Base-by-base conservation (phyloP, 2,888 invertebrate species). In the Acanthoscelides obtectus region DNA sequence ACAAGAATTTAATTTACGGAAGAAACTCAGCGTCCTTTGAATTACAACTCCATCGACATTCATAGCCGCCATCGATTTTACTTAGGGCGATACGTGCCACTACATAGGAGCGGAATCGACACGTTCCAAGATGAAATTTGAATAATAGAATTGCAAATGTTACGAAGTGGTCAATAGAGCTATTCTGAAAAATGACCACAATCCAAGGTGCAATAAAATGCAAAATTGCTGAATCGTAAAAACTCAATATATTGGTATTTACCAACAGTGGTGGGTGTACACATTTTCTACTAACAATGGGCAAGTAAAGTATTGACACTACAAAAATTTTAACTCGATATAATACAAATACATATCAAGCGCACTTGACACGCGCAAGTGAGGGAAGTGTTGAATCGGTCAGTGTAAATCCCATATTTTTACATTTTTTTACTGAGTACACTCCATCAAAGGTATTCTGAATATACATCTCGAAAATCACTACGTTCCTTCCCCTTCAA, bases 201-300 rank as follows among this genome's bases (percentile, higher is more conserved):
- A 77, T 78, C 79, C 78, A 77, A 79, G 80, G 78, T 80, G 79
- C 78, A 77, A 81, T 81, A 80, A 81, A 81, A 81, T 81, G 81
- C 80, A 79, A 80, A 81, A 73, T 72, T 71, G 73, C 70, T 72
- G 74, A 12, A 45, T 12, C 78, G 79, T 80, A 81, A 81, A 80
- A 80, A 79, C 80, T 79, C 79, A 79, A 75, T 80, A 79, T 79
- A 80, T 78, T 12, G 45, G 17, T 45, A 45, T 4, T 45, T 45
- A 12, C 17, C 45, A n/a, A n/a, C n/a, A 45, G 45, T 45, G 45
- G 45, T 12, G 17, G 5, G 45, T 12, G 1, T 45, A n/a, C n/a
- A n/a, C n/a, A n/a, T n/a, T n/a, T n/a, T n/a, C n/a, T n/a, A n/a
- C n/a, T n/a, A n/a, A n/a, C n/a, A n/a, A n/a, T n/a, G n/a, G n/a